A percentile compares a stretch with the other conserved stretches of the same genome.
Evolutionary conservation across 2,888 invertebrate species (phyloP).

Genomic region (Seira musarum): DNA sequence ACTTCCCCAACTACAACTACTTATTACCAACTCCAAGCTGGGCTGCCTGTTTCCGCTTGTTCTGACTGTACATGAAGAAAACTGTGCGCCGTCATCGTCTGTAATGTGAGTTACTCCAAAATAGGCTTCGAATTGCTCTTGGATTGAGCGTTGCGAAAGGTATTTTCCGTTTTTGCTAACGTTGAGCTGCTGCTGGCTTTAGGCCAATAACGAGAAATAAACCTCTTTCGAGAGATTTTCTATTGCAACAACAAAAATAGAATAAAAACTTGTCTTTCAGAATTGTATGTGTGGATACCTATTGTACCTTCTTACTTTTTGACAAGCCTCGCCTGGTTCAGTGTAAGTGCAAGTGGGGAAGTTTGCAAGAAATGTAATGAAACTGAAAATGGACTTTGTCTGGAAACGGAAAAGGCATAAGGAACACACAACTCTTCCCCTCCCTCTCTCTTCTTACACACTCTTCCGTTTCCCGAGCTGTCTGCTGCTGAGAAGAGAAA

Average conservation of each 20-base stretch:
- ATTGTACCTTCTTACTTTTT: too few species aligned
- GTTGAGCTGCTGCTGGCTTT: slow-evolving; percentile 30
- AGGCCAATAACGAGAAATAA: slow-evolving; percentile 44
- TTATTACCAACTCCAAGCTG: neutral
- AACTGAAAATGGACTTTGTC: slow-evolving; percentile 27
- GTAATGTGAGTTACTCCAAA: too few species aligned
- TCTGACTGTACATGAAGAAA: too few species aligned
- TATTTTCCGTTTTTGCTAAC: too few species aligned
- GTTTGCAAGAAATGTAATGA: slow-evolving; percentile 16
- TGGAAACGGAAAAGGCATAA: neutral
- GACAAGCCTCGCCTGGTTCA: neutral
- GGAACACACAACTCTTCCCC: slow-evolving; percentile 25
- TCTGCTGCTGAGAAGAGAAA: too few species aligned
- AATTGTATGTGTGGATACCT: neutral
- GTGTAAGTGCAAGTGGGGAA: neutral
- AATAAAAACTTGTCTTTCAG: neutral
- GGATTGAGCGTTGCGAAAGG: too few species aligned
- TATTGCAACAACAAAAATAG: slow-evolving; percentile 19
- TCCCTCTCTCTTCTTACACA: neutral
- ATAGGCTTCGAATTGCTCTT: too few species aligned
- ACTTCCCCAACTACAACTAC: too few species aligned
- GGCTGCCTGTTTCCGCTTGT: slow-evolving; percentile 29
- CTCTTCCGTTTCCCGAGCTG: neutral
- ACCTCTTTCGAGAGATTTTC: slow-evolving; percentile 30
- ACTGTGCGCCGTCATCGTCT: too few species aligned